Conservation (phyloP, 2,888 invertebrate species). For the Scotopteryx bipunctaria region DNA sequence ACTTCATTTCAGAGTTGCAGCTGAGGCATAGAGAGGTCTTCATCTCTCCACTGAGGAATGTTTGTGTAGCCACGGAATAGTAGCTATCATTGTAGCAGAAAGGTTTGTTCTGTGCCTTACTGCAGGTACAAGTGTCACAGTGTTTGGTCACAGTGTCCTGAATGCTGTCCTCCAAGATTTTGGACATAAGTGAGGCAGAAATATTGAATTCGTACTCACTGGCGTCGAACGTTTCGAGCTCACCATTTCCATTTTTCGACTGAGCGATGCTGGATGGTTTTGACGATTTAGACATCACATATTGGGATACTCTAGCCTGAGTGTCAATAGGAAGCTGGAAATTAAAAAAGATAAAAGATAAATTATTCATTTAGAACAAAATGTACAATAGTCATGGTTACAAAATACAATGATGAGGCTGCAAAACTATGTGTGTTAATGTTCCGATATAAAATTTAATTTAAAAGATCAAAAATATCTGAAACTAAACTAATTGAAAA, state of each 20-base stretch:
- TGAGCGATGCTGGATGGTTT: constrained; percentile 72
- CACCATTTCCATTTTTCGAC: constrained; percentile 58
- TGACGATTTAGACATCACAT: constrained; percentile 85
- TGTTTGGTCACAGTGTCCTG: constrained; percentile 91
- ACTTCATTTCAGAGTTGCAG: constrained; percentile 84
- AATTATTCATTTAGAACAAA: too few relatives aligned
- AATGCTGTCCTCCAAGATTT: constrained; percentile 94
- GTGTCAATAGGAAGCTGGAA: constrained; percentile 94
- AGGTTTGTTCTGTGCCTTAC: constrained; percentile 79
- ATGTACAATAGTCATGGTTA: too few relatives aligned
- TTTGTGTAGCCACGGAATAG: constrained; percentile 86
- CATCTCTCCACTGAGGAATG: constrained; percentile 74
- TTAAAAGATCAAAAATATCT: too few relatives aligned
- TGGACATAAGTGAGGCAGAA: constrained; percentile 95
- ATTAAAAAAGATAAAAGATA: too few relatives aligned
- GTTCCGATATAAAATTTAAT: too few relatives aligned
- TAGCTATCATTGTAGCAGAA: constrained; percentile 81
- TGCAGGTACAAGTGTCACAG: constrained; percentile 92
- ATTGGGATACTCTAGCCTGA: constrained; percentile 93
- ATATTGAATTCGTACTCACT: constrained; percentile 87
- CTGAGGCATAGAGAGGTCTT: constrained; percentile 82
- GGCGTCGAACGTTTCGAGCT: constrained; percentile 80
- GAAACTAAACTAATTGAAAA: too few relatives aligned
- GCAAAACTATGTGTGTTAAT: too few relatives aligned
- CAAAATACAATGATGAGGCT: too few relatives aligned